phyloP scores from a whole-genome alignment of 2,888 invertebrate species.

The Ectropis crepuscularia region DNA sequence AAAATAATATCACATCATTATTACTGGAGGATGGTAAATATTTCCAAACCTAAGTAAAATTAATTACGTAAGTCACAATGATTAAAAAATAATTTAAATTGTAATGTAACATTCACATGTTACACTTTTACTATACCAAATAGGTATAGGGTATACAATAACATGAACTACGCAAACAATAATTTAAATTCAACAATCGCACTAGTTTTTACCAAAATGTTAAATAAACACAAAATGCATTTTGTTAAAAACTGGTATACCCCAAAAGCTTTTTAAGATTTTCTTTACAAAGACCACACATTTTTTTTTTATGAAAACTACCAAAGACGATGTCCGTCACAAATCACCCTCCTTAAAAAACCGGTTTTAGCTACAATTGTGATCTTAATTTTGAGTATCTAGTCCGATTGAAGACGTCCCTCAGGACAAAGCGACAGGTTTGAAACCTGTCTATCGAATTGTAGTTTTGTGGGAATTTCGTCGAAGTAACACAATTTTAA shows the following conservation, averaged over 20 bases:
- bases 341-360: constrained; percentile 27
- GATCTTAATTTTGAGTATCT: constrained; percentile 47
- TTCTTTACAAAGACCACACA: constrained; percentile 12
- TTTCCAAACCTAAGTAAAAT: too few species aligned
- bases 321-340: constrained; percentile 5
- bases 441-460: constrained; percentile 41
- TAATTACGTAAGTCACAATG: too few species aligned
- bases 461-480: constrained; percentile 58
- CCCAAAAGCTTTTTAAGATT: constrained; percentile 2
- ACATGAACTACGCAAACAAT: too few species aligned
- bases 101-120: too few species aligned
- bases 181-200: too few species aligned
- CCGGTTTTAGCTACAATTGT: constrained; percentile 34
- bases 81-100: too few species aligned
- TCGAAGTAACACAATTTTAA: constrained; percentile 49
- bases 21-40: too few species aligned
- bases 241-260: constrained; percentile 10
- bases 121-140: too few species aligned
- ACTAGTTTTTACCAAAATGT: too few species aligned
- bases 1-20: too few species aligned
- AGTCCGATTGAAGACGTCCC: constrained; percentile 50
- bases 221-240: too few species aligned
- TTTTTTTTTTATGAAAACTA: constrained; percentile 11
- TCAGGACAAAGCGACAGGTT: constrained; percentile 58
- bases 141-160: too few species aligned